phyloP scores from a whole-genome alignment of 2,888 invertebrate species.

The Polyommatus icarus region DNA sequence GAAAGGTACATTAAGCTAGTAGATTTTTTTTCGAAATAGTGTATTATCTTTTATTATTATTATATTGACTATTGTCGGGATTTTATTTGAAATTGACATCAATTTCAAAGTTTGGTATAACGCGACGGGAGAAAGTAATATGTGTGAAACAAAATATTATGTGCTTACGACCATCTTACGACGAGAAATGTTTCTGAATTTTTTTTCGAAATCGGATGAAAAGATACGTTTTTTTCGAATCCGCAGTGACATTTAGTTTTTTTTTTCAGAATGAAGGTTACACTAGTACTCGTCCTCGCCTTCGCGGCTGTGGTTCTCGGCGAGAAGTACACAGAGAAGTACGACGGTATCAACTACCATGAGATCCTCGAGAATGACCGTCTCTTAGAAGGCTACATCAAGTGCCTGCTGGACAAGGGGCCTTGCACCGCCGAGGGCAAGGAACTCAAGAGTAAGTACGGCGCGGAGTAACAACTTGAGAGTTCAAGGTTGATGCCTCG shows the following conservation, averaged over 20 bases:
- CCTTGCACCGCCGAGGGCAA: slow-evolving; percentile 84
- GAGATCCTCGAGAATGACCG: slow-evolving; percentile 83
- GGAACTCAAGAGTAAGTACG: slow-evolving; percentile 85
- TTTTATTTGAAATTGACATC: too few relatives aligned
- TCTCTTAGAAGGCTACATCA: slow-evolving; percentile 82
- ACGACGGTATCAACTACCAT: slow-evolving; percentile 79
- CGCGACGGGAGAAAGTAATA: too few relatives aligned
- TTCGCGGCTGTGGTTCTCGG: slow-evolving; percentile 47
- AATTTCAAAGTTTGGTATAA: too few relatives aligned
- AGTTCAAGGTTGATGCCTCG: too few relatives aligned
- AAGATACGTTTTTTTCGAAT: not conserved
- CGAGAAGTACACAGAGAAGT: slow-evolving; percentile 81
- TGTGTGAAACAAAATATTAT: too few relatives aligned
- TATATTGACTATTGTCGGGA: too few relatives aligned
- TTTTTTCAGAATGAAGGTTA: slow-evolving; percentile 55
- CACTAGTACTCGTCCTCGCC: slow-evolving; percentile 52
- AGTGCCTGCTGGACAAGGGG: slow-evolving; percentile 82
- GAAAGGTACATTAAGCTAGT: too few relatives aligned
- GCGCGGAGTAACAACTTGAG: too few relatives aligned
- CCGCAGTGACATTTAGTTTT: not conserved
- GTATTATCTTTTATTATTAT: too few relatives aligned
- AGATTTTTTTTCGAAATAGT: not conserved
- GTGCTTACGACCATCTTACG: too few relatives aligned
- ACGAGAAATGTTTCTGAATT: too few relatives aligned
- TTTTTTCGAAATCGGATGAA: too few relatives aligned